Evolutionary conservation across 2,113 vertebrate genomes (phyloP), one percentile per base, ranked within the genome.

Genomic region (Sturnus vulgaris): DNA sequence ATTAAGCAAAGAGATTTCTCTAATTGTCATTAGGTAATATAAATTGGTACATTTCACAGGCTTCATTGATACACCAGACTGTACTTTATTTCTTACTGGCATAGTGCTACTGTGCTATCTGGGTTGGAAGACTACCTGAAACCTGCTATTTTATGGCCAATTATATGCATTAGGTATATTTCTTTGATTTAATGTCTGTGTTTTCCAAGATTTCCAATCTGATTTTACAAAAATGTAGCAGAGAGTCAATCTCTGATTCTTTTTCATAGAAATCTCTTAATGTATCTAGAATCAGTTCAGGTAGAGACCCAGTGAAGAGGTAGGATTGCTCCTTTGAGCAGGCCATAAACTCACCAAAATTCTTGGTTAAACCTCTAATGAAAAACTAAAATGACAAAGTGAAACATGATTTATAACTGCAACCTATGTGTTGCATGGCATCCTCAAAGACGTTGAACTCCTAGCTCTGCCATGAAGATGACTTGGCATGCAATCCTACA

Each of bases 1-100:
- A 90, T 59, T 86, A 88, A 61, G 23, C 35, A 86, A 73, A 94
- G 52, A 86, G 20, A 77, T 92, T 91, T 95, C 82, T 94, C 75
- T 93, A 90, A 91, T 82, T 95, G 42, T 71, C 73, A 90, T 88
- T 83, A 93, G 50, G 35, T 55, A 90, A 73, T n/a, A 90, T 73
- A 94, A 95, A 95, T 59, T 69, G 75, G 46, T 66, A 88, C 70
- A 93, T 90, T 92, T 94, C 85, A 88, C 78, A 90, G 75, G 52
- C 59, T 91, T 91, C 92, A 93, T 56, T 80, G 82, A 93, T 83
- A 66, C 24, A 90, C 24, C 35, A 86, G 65, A 77, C 57, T 83
- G 50, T 71, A 75, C 31, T 94, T 92, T 64, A 91, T 52, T 90
- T 89, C 79, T 83, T 44, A 70, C 17, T 56, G 46, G 52, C 11